Evolutionary conservation across 1,140 invertebrate species (phyloP), one percentile per base, ranked within the genome.

Genomic region (Pristionchus pacificus): DNA sequence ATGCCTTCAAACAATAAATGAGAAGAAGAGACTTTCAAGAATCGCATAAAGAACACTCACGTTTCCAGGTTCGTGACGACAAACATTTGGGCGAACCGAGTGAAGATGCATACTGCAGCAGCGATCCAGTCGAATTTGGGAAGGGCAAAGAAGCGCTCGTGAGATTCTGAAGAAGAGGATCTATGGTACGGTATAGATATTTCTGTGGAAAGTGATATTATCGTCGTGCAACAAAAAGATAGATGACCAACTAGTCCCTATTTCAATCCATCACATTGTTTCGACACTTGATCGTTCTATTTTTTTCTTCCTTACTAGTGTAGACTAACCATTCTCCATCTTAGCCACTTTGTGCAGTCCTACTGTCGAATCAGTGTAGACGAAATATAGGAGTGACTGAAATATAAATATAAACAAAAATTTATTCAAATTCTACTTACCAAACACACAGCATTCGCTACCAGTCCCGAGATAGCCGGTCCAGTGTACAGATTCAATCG

Each of bases 11-110:
- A n/a, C n/a, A n/a, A n/a, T n/a, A n/a, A n/a, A n/a, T n/a, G n/a
- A n/a, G n/a, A n/a, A n/a, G n/a, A n/a, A n/a, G n/a, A n/a, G n/a
- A n/a, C n/a, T n/a, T n/a, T n/a, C n/a, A n/a, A n/a, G n/a, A n/a
- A n/a, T n/a, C n/a, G n/a, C n/a, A n/a, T n/a, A n/a, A n/a, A n/a
- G n/a, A n/a, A n/a, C n/a, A 70, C 69, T 70, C 31, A 71, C 69
- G 55, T 60, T 71, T 71, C 69, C 2, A 71, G 1, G 29, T 71
- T 71, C 29, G 69, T 71, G n/a, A 71, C 67, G 68, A 71, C 69
- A 58, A 71, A 71, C 69, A 71, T 71, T 32, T 71, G 69, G 15
- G 68, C 67, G 66, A 71, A 71, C 70, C 69, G n/a, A 2, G 61
- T 67, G 67, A 33, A 65, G 29, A 71, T 67, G 69, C 69, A 71